Percentiles rank a stretch among this genome's conserved stretches.
phyloP scores from a whole-genome alignment of 2,888 invertebrate species.

The Drosophila koepferae region DNA sequence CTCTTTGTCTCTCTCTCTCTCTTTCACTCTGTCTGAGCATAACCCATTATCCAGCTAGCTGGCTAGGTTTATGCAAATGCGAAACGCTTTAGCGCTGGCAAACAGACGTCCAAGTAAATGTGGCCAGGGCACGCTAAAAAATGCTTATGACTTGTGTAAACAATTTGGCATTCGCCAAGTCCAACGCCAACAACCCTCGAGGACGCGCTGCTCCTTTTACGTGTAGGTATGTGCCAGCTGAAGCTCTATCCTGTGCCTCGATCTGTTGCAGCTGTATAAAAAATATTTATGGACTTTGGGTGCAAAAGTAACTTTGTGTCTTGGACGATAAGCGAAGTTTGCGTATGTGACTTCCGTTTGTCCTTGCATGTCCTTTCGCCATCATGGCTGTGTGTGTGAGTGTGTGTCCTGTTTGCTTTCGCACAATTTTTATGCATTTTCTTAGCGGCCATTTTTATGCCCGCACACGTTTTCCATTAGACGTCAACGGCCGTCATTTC shows the following conservation, averaged over 20 bases:
- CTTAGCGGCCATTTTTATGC: slow-evolving; percentile 84
- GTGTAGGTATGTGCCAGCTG: slow-evolving; percentile 65
- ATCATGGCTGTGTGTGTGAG: neutral
- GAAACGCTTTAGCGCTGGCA: slow-evolving; percentile 68
- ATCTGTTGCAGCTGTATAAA: slow-evolving; percentile 61
- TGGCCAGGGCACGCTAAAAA: slow-evolving; percentile 72
- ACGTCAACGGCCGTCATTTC: slow-evolving; percentile 72
- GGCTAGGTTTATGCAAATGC: slow-evolving; percentile 75
- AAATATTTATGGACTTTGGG: slow-evolving; percentile 75
- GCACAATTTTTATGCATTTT: slow-evolving; percentile 81
- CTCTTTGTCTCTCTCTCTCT: neutral
- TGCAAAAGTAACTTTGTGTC: slow-evolving; percentile 74
- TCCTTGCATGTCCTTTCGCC: slow-evolving; percentile 69
- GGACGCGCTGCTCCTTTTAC: slow-evolving; percentile 54
- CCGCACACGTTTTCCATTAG: slow-evolving; percentile 84
- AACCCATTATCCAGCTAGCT: slow-evolving; percentile 17
- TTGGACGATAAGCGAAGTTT: slow-evolving; percentile 66
- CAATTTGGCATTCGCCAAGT: slow-evolving; percentile 59
- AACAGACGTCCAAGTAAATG: slow-evolving; percentile 60
- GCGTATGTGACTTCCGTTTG: slow-evolving; percentile 77
- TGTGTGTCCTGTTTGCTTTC: slow-evolving; percentile 48
- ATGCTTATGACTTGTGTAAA: slow-evolving; percentile 80
- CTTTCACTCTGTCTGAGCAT: slow-evolving; percentile 2
- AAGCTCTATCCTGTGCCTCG: slow-evolving; percentile 26
- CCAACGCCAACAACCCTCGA: slow-evolving; percentile 8